Percentiles rank a stretch among this genome's conserved stretches.
These are phyloP conservation scores for Coelopa frigida DNA, from an alignment of 1,140 invertebrate genomes.

Conservation along the genomic window DNA sequence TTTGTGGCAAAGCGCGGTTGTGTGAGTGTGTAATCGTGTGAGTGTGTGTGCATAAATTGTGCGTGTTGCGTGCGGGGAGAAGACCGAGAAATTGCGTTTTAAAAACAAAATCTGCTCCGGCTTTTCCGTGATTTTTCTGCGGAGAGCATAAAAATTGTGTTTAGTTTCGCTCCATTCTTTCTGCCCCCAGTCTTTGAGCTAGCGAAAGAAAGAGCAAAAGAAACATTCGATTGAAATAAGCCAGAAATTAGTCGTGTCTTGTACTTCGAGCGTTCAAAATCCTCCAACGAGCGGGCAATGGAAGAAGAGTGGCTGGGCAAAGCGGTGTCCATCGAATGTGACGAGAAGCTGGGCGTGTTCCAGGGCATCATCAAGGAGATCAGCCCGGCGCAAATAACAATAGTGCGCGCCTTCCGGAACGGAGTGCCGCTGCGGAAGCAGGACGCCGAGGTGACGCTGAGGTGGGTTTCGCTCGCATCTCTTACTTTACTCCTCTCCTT, in stretches of 20 bases:
- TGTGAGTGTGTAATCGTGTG: too few relatives aligned
- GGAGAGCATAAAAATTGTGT: too few relatives aligned
- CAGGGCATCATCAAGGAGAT: constrained; percentile 74
- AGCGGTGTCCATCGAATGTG: constrained; percentile 42
- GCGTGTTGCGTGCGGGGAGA: too few relatives aligned
- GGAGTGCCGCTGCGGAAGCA: constrained; percentile 58
- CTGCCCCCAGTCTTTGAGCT: too few relatives aligned
- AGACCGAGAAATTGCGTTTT: too few relatives aligned
- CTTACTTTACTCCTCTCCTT: background rate
- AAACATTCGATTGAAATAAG: background rate
- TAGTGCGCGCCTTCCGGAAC: constrained; percentile 73
- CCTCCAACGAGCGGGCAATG: constrained; percentile 15
- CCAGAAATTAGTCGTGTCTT: background rate
- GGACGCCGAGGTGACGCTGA: constrained; percentile 52
- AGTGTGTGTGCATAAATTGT: too few relatives aligned
- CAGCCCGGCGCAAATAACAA: constrained; percentile 61
- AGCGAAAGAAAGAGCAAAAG: too few relatives aligned
- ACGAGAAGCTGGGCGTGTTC: constrained; percentile 38
- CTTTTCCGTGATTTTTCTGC: too few relatives aligned
- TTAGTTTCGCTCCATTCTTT: too few relatives aligned
- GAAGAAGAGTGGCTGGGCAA: constrained; percentile 40
- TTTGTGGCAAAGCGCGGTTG: too few relatives aligned
- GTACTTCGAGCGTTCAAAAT: constrained; percentile 2
- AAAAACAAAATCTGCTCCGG: too few relatives aligned
- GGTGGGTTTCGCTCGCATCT: constrained; percentile 42